These are phyloP conservation scores for Poeciliopsis turrubarensis DNA, from an alignment of 2,113 vertebrate genomes.

Conservation along the genomic window DNA sequence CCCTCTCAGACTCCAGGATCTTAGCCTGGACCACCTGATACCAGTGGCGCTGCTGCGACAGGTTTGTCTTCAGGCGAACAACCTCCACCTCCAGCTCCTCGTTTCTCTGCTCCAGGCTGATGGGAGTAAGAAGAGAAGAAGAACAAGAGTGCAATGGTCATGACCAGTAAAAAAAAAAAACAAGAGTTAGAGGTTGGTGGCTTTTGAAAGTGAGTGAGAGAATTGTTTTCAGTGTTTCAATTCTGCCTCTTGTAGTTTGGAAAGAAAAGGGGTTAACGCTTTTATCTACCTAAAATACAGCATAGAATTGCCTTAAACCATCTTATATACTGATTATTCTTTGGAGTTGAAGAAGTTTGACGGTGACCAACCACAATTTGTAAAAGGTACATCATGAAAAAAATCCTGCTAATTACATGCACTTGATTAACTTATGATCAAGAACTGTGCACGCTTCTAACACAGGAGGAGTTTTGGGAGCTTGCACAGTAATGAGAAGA, in stretches of 20 bases:
- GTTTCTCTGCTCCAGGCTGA: conserved; percentile 83
- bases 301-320: neutral
- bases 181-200: neutral
- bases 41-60: conserved; percentile 79
- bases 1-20: conserved; percentile 77
- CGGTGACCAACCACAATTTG: neutral
- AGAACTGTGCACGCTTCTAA: too few relatives aligned
- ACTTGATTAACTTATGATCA: too few relatives aligned
- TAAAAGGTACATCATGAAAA: neutral
- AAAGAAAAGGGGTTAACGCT: neutral
- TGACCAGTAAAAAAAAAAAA: neutral
- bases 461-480: too few relatives aligned
- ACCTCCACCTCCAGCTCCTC: conserved; percentile 78
- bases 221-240: neutral
- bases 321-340: neutral
- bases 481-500: too few relatives aligned
- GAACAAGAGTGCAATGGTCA: too few relatives aligned
- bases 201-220: neutral
- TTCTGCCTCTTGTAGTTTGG: neutral
- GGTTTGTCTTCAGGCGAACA: conserved; percentile 64
- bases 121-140: neutral
- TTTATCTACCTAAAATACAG: neutral
- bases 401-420: neutral
- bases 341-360: neutral
- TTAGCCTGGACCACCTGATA: conserved; percentile 75